Percentiles rank a stretch among this genome's conserved stretches.
Conservation (phyloP, 2,797 vertebrate species). For the Galagoides demidoff region DNA sequence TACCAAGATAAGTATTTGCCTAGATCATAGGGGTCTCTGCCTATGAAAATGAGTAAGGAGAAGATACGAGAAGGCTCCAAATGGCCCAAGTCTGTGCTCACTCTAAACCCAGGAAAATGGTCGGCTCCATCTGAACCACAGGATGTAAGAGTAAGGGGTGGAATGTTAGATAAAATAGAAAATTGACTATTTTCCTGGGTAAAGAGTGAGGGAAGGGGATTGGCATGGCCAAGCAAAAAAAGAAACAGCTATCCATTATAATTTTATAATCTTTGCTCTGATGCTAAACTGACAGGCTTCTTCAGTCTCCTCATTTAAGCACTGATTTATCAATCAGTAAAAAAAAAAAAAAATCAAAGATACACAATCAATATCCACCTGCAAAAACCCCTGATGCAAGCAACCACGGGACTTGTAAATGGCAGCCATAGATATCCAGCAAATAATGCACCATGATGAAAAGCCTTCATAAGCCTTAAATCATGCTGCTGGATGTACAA, state of each 20-base stretch:
- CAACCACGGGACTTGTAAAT: conserved; percentile 57
- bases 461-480: conserved; percentile 23
- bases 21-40: not conserved
- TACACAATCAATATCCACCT: conserved; percentile 60
- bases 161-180: conserved; percentile 22
- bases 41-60: not conserved
- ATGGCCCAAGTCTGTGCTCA: not conserved
- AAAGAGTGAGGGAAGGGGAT: not conserved
- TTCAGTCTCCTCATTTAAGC: conserved; percentile 13
- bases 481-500: not conserved
- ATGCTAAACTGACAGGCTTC: conserved; percentile 17
- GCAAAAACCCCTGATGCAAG: conserved; percentile 58
- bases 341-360: conserved; percentile 55
- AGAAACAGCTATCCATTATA: not conserved
- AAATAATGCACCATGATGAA: conserved; percentile 10
- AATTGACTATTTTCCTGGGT: not conserved
- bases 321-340: conserved; percentile 65
- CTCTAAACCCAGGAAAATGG: not conserved
- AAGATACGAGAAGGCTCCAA: not conserved
- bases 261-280: not conserved
- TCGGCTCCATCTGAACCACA: not conserved
- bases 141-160: not conserved
- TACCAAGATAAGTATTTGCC: not conserved
- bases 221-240: not conserved
- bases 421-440: not conserved